These are phyloP conservation scores for Luperina testacea DNA, from an alignment of 2,888 invertebrate genomes.

Conservation along the genomic window DNA sequence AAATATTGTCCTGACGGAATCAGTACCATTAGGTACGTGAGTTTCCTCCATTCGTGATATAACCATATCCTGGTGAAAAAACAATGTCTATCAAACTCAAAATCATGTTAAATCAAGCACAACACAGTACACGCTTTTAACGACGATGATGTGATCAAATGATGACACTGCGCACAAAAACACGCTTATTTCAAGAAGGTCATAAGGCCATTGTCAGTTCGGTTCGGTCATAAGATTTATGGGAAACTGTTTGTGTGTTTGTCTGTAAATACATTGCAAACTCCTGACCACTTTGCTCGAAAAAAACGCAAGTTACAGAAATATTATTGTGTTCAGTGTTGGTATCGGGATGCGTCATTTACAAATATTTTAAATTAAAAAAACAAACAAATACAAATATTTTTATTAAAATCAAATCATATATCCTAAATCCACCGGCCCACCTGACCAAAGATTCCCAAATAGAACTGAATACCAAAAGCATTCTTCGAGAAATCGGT, in stretches of 20 bases:
- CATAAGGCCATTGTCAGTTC: slow-evolving; percentile 54
- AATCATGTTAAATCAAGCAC: slow-evolving; percentile 22
- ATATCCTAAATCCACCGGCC: neutral
- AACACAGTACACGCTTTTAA: slow-evolving; percentile 4
- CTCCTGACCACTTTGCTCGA: neutral
- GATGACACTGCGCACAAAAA: slow-evolving; percentile 64
- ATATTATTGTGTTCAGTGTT: neutral
- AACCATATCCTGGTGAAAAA: slow-evolving; percentile 33
- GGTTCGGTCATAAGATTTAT: neutral
- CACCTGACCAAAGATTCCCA: too few species aligned
- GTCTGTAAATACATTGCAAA: slow-evolving; percentile 9
- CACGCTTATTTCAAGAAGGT: slow-evolving; percentile 51
- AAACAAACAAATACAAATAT: too few species aligned
- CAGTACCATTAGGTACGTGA: neutral
- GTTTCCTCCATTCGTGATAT: slow-evolving; percentile 36
- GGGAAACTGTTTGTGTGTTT: slow-evolving; percentile 14
- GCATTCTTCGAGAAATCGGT: neutral
- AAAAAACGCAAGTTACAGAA: neutral
- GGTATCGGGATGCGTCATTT: too few species aligned
- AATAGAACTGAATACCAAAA: neutral
- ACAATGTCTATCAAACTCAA: slow-evolving; percentile 18
- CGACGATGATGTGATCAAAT: slow-evolving; percentile 61
- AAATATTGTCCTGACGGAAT: neutral
- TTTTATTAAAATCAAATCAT: neutral
- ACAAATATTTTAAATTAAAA: neutral